phyloP scores from a whole-genome alignment of 1,140 invertebrate genomes.

The Drosophila persimilis region DNA sequence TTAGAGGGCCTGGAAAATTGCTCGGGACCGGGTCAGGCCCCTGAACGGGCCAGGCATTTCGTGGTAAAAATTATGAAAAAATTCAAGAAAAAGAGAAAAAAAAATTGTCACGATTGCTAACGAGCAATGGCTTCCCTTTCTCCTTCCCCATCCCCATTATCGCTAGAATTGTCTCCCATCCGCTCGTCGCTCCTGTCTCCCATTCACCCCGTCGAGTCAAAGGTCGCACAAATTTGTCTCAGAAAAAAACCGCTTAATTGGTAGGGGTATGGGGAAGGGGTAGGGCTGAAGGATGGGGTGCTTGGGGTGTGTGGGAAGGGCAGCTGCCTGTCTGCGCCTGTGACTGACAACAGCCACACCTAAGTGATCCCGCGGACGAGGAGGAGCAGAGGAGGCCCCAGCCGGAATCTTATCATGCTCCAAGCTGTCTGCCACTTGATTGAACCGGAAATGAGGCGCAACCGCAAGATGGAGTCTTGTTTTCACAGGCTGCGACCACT shows the following conservation, averaged over 20 bases:
- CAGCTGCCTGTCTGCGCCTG: slow-evolving; percentile 70
- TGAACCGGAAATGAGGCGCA: slow-evolving; percentile 76
- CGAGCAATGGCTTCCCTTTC: slow-evolving; percentile 57
- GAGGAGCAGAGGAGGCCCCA: not conserved
- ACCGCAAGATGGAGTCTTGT: slow-evolving; percentile 49
- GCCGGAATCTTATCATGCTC: slow-evolving; percentile 35
- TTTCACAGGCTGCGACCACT: slow-evolving; percentile 75
- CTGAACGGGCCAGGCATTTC: slow-evolving; percentile 47
- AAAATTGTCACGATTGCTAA: slow-evolving; percentile 75
- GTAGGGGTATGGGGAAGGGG: slow-evolving; percentile 20
- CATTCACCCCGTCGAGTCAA: slow-evolving; percentile 51
- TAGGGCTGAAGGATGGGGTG: not conserved
- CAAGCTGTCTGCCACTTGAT: slow-evolving; percentile 61
- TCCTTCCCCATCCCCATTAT: not conserved
- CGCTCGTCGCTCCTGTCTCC: not conserved
- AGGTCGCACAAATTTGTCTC: slow-evolving; percentile 78
- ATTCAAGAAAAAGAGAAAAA: slow-evolving; percentile 34
- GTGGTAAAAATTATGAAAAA: slow-evolving; percentile 76
- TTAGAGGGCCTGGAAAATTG: slow-evolving; percentile 53
- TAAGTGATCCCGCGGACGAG: slow-evolving; percentile 51
- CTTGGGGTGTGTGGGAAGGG: slow-evolving; percentile 16
- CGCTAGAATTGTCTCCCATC: not conserved
- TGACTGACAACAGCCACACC: slow-evolving; percentile 78
- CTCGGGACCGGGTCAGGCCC: slow-evolving; percentile 18
- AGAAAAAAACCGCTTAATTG: slow-evolving; percentile 73